Evolutionary conservation across 2,888 invertebrate species (phyloP).

Genomic region (Ceraclea dissimilis): DNA sequence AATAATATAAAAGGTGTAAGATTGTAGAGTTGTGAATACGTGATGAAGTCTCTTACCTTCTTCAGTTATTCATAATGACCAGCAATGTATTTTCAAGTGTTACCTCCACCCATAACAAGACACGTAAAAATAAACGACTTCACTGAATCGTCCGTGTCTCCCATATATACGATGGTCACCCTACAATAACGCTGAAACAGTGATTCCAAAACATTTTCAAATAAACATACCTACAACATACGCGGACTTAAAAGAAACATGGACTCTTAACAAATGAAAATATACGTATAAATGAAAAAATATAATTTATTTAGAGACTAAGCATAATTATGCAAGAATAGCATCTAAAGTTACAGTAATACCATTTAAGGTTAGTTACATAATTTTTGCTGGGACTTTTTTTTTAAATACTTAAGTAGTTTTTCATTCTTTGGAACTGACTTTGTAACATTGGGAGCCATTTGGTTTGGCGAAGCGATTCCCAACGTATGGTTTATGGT

Average conservation of each 20-base stretch:
- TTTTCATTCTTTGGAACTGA: too few relatives aligned
- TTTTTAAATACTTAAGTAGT: too few relatives aligned
- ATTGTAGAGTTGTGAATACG: too few relatives aligned
- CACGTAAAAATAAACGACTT: slow-evolving; percentile 22
- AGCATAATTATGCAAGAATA: too few relatives aligned
- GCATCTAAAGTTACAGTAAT: too few relatives aligned
- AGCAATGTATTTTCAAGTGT: slow-evolving; percentile 1
- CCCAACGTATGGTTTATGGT: too few relatives aligned
- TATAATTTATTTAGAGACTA: neutral
- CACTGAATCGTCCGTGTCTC: slow-evolving; percentile 2
- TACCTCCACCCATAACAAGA: slow-evolving; percentile 15
- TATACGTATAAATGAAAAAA: neutral
- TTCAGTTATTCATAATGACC: slow-evolving; percentile 22
- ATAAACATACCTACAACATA: neutral
- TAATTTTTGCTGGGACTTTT: too few relatives aligned
- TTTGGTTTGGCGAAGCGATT: too few relatives aligned
- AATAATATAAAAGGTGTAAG: neutral
- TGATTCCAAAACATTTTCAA: neutral
- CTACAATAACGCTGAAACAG: neutral
- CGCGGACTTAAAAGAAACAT: too few relatives aligned
- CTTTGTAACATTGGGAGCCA: too few relatives aligned
- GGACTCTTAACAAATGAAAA: neutral
- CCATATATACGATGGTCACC: neutral
- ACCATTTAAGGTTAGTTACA: too few relatives aligned
- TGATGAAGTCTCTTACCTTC: neutral